phyloP scores from a whole-genome alignment of 1,140 invertebrate species.

The Dryas iulia region DNA sequence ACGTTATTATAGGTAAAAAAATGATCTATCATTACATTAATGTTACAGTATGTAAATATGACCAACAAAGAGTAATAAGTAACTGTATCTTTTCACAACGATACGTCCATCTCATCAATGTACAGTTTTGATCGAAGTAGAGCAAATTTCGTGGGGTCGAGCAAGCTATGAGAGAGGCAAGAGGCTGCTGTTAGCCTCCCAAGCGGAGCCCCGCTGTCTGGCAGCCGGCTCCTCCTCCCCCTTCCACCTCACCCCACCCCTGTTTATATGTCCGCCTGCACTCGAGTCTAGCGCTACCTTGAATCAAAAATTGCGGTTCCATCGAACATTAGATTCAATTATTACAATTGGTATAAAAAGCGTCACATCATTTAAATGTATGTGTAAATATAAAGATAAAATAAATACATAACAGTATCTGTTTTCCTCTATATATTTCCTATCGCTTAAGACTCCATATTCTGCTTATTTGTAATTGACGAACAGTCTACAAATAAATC shows the following conservation, averaged over 20 bases:
- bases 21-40: too few species aligned
- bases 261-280: conserved; percentile 32
- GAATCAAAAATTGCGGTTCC: conserved; percentile 32
- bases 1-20: too few species aligned
- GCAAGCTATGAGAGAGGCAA: conserved; percentile 68
- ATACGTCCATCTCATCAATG: conserved; percentile 3
- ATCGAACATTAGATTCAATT: background rate
- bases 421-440: background rate
- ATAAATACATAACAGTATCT: background rate
- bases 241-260: conserved; percentile 33
- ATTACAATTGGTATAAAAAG: background rate
- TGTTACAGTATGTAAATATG: background rate
- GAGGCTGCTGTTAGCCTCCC: conserved; percentile 75
- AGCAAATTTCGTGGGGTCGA: conserved; percentile 34
- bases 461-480: too few species aligned
- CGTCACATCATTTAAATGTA: background rate
- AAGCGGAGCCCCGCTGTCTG: conserved; percentile 77
- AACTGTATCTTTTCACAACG: background rate
- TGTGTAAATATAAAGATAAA: background rate
- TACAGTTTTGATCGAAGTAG: conserved; percentile 36
- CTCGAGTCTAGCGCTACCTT: conserved; percentile 56
- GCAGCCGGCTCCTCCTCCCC: conserved; percentile 41
- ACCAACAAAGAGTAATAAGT: background rate
- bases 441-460: too few species aligned
- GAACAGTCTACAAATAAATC: background rate